Base-by-base conservation (phyloP, 2,888 invertebrate species). In the Caenorhabditis wallacei region DNA sequence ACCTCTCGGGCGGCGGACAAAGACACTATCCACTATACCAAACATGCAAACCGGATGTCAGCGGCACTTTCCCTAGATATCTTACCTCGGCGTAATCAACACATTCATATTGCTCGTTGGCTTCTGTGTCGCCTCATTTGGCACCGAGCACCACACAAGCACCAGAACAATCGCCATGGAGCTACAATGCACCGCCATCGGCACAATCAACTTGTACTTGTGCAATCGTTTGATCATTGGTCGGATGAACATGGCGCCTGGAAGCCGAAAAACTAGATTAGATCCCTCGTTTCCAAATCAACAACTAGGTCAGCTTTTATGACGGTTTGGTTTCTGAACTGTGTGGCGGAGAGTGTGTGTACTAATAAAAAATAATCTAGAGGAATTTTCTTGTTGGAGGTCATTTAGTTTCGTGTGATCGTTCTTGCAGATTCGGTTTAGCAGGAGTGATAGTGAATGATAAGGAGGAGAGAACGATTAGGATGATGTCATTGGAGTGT, bases 161-260 rank as follows among this genome's bases (percentile, higher is more conserved):
- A 59, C n/a, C 20, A 85, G 5, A 0, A 70, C 79, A n/a, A 59
- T 37, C 10, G 48, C 24, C 64, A 83, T 79, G 0, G 48, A 63
- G 0, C 57, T 8, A 24, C 61, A 48, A 46, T 85, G 85, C 1
- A 83, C 71, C 1, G 68, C 70, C 59, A 83, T 81, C 8, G 80
- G 76, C 0, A 85, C 85, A 8, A 85, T 51, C 20, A 85, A 57
- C 37, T 83, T 83, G 68, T 78, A 83, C 26, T 85, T 85, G 48
- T 83, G 81, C 4, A 83, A 35, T 10, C 63, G 26, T 63, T 85
- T 81, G 57, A 85, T 85, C 71, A 85, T 46, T 16, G 83, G 80
- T 22, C 85, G 61, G 57, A 85, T 70, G 26, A 85, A 66, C 51
- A 85, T 61, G 11, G 78, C 80, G 40, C 85, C 85, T 83, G 57